Conservation (phyloP, 2,888 invertebrate species). For the Trissolcus japonicus region DNA sequence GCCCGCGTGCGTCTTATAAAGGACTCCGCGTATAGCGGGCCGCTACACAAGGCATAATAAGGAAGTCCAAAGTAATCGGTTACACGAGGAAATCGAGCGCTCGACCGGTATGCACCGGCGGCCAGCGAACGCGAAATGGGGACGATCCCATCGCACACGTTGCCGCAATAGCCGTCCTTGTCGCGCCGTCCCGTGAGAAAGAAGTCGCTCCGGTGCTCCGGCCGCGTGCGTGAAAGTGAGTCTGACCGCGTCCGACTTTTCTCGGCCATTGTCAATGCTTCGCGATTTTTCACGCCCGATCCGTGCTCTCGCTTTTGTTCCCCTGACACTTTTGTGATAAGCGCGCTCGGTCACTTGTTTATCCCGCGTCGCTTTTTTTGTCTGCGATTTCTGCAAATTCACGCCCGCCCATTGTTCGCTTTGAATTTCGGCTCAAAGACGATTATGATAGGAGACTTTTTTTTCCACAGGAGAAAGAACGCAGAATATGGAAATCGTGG, state of each 20-base stretch:
- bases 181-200: conserved; percentile 41
- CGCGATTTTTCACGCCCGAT: conserved; percentile 32
- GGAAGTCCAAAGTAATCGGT: conserved; percentile 64
- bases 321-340: conserved; percentile 1
- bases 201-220: conserved; percentile 20
- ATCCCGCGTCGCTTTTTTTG: conserved; percentile 28
- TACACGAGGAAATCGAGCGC: conserved; percentile 61
- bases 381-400: conserved; percentile 43
- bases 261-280: conserved; percentile 31
- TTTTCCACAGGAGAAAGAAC: conserved; percentile 5
- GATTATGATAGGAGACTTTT: conserved; percentile 15
- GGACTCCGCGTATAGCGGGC: conserved; percentile 41
- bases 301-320: conserved; percentile 30
- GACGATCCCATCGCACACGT: conserved; percentile 53
- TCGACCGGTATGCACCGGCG: conserved; percentile 46
- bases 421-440: conserved; percentile 23
- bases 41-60: conserved; percentile 57
- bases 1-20: conserved; percentile 39
- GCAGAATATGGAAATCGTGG: conserved; percentile 35
- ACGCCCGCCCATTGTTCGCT: conserved; percentile 31
- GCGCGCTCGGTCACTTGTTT: conserved; percentile 1
- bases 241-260: conserved; percentile 7
- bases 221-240: conserved; percentile 30
- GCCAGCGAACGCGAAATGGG: conserved; percentile 45
- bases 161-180: conserved; percentile 28